Conservation (phyloP, 2,797 vertebrate species). For the Etheostoma nigrum region DNA sequence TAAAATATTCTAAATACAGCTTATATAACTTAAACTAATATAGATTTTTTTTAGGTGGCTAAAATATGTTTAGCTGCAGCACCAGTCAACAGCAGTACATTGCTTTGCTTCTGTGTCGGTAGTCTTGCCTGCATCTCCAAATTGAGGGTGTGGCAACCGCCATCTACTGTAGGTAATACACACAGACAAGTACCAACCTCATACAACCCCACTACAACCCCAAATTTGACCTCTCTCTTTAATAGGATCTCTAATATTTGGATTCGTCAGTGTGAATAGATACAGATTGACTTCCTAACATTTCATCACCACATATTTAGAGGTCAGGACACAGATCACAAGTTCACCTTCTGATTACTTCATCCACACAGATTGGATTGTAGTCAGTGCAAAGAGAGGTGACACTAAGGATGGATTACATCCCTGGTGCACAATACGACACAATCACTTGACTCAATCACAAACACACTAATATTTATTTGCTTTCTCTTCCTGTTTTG, state of each 20-base stretch:
- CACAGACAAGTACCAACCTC: too few relatives aligned
- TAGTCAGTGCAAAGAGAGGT: constrained; percentile 23
- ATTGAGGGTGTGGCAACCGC: too few relatives aligned
- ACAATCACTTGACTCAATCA: constrained; percentile 30
- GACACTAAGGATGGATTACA: constrained; percentile 44
- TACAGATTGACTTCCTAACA: background rate
- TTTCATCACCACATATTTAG: background rate
- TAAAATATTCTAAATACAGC: too few relatives aligned
- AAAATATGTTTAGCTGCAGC: too few relatives aligned
- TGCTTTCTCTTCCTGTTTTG: background rate
- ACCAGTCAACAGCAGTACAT: too few relatives aligned
- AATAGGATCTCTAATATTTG: background rate
- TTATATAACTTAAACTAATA: too few relatives aligned
- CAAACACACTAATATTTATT: constrained; percentile 4
- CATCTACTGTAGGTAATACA: too few relatives aligned
- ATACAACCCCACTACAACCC: too few relatives aligned
- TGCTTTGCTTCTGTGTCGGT: too few relatives aligned
- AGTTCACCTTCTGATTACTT: constrained; percentile 41
- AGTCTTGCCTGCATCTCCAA: too few relatives aligned
- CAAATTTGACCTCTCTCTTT: background rate
- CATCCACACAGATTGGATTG: constrained; percentile 31
- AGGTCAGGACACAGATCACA: constrained; percentile 6
- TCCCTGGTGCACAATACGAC: constrained; percentile 24
- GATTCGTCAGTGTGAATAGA: background rate
- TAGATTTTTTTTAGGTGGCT: too few relatives aligned